Percentiles rank a stretch among this genome's conserved stretches.
phyloP scores from a whole-genome alignment of 1,140 invertebrate genomes.

The Polyergus mexicanus region DNA sequence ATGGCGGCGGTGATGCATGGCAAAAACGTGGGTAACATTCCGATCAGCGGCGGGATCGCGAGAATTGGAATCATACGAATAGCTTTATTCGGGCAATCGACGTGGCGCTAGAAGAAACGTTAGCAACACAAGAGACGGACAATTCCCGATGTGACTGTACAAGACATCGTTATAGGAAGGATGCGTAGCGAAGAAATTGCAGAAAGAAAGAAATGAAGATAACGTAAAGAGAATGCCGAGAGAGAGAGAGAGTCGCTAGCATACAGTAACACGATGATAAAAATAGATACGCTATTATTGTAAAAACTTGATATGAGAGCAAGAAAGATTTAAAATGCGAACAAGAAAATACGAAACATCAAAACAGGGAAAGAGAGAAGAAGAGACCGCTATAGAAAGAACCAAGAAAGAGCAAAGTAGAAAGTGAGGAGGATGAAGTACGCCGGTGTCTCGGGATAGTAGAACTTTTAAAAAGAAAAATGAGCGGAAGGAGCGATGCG shows the following conservation, averaged over 20 bases:
- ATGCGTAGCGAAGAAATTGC: not conserved
- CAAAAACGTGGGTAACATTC: slow-evolving; percentile 51
- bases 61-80: slow-evolving; percentile 34
- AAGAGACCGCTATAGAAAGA: not conserved
- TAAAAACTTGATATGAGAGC: slow-evolving; percentile 11
- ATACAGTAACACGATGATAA: not conserved
- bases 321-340: not conserved
- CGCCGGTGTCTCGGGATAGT: slow-evolving; percentile 26
- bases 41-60: not conserved
- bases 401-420: slow-evolving; percentile 50
- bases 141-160: slow-evolving; percentile 35
- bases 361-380: not conserved
- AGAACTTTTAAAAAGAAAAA: slow-evolving; percentile 51
- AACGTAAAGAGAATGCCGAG: not conserved
- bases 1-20: slow-evolving; percentile 45
- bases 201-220: not conserved
- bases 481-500: slow-evolving; percentile 28
- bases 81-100: slow-evolving; percentile 37
- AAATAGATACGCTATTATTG: not conserved
- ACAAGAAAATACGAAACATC: slow-evolving; percentile 11
- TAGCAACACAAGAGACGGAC: slow-evolving; percentile 25
- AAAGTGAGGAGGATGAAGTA: slow-evolving; percentile 58
- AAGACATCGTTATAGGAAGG: slow-evolving; percentile 3
- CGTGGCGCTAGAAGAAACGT: slow-evolving; percentile 19
- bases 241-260: not conserved